Conservation (phyloP, 2,113 vertebrate genomes). For the Podilymbus podiceps region DNA sequence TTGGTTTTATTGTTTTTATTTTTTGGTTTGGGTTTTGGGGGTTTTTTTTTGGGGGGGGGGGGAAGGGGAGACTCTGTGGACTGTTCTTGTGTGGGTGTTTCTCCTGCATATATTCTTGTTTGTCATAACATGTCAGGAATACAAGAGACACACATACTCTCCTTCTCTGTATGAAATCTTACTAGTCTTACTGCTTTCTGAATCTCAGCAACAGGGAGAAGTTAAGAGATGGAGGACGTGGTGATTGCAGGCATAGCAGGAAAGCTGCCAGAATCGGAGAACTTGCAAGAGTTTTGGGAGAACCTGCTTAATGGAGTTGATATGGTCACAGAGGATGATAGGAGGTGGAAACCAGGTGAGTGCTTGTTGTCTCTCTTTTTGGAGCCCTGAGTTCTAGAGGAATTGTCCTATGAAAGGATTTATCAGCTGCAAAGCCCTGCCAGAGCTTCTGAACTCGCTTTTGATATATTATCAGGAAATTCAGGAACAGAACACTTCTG, state of each 20-base stretch:
- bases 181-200: neutral
- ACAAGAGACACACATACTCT: neutral
- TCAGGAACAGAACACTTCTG: neutral
- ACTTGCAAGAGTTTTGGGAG: slow-evolving; percentile 95
- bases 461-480: neutral
- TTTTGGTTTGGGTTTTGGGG: no score
- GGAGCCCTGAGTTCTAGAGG: neutral
- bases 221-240: slow-evolving; percentile 88
- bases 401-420: neutral
- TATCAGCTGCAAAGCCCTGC: neutral
- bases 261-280: slow-evolving; percentile 89
- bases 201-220: slow-evolving; percentile 44
- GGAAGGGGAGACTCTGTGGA: neutral
- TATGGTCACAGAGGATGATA: slow-evolving; percentile 95
- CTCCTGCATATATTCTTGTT: neutral
- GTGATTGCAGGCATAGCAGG: slow-evolving; percentile 94
- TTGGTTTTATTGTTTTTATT: no score
- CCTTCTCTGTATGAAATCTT: neutral
- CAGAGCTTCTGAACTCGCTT: neutral
- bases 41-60: neutral
- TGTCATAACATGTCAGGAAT: slow-evolving; percentile 14
- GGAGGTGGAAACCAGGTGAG: slow-evolving; percentile 94
- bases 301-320: slow-evolving; percentile 92
- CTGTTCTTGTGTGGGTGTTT: slow-evolving; percentile 39
- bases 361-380: neutral